Evolutionary conservation across 2,888 invertebrate genomes (phyloP).

Genomic region (Morinoia aosen): DNA sequence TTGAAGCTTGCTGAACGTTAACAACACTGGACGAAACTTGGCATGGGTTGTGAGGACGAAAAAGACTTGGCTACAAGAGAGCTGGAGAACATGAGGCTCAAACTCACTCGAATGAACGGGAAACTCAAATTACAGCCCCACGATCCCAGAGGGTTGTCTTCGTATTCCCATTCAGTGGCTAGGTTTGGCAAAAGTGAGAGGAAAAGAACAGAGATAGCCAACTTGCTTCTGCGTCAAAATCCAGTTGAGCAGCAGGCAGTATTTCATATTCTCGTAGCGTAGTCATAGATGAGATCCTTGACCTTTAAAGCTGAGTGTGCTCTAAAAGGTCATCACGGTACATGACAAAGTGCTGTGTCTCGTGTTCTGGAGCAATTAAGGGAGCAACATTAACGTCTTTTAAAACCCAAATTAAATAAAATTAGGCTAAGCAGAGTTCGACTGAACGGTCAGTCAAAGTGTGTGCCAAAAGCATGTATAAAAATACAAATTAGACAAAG

Average conservation of each 20-base stretch:
- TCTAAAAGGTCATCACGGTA: no score
- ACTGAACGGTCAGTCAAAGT: neutral
- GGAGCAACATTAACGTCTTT: no score
- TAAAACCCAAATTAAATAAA: neutral
- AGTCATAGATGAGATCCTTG: neutral
- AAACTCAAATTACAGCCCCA: neutral
- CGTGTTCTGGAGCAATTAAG: no score
- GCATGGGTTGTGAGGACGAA: no score
- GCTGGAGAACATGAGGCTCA: neutral
- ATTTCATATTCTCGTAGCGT: neutral
- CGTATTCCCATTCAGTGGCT: neutral
- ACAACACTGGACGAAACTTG: no score
- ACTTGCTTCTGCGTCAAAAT: neutral
- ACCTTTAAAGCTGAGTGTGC: neutral
- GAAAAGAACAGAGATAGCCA: neutral
- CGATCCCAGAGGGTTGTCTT: neutral
- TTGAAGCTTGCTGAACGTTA: neutral
- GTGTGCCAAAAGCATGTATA: neutral
- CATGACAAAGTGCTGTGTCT: no score
- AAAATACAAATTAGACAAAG: neutral
- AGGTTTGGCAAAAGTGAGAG: neutral
- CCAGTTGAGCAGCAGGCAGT: neutral
- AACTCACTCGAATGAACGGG: neutral
- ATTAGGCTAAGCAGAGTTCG: neutral
- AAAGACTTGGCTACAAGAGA: no score